phyloP scores from a whole-genome alignment of 64 coral and sea anemone genomes.

The Exaiptasia diaphana region DNA sequence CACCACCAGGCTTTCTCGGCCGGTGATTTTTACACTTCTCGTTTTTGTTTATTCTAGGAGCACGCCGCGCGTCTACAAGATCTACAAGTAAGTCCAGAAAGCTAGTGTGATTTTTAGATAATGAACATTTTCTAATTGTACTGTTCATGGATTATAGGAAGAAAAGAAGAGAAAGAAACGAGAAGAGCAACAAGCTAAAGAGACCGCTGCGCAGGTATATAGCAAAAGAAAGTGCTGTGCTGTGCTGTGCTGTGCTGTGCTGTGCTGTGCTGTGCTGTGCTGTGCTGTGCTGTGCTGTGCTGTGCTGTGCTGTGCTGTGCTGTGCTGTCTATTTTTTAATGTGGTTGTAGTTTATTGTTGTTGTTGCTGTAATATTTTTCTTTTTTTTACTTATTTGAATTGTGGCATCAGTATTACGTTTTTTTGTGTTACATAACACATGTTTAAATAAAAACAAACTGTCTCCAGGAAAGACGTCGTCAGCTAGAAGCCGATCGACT shows the following conservation, averaged over 20 bases:
- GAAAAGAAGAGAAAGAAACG: constrained; percentile 84
- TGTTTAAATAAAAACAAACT: no score
- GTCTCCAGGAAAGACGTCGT: constrained; percentile 87
- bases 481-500: constrained; percentile 86
- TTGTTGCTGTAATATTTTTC: no score
- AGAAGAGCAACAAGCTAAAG: constrained; percentile 92
- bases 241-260: no score
- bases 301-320: no score
- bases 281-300: no score
- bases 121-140: no score
- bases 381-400: not conserved
- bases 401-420: no score
- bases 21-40: not conserved
- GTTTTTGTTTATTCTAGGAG: constrained; percentile 17
- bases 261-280: no score
- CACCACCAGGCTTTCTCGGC: not conserved
- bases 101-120: no score
- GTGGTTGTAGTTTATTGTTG: not conserved
- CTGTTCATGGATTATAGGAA: no score
- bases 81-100: constrained; percentile 68
- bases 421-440: no score
- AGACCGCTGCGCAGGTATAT: constrained; percentile 73
- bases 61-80: constrained; percentile 93
- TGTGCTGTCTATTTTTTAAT: not conserved
- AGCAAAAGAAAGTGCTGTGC: not conserved